phyloP scores from a whole-genome alignment of 2,888 invertebrate species.

The Meta bourneti region DNA sequence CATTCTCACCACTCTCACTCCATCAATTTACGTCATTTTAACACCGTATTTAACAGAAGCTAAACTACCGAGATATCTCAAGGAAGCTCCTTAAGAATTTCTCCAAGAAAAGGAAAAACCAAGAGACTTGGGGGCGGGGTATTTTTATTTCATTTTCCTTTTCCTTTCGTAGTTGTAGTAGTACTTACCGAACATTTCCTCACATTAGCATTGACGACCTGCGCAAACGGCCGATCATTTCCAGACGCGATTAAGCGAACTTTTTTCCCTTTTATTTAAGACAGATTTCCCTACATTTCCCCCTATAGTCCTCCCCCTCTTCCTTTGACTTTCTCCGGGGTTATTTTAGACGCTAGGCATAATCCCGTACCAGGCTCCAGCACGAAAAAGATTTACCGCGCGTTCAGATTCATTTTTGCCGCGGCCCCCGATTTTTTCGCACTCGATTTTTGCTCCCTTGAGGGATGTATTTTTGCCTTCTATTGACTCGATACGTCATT shows the following conservation, averaged over 20 bases:
- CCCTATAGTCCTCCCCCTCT: neutral
- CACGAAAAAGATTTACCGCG: constrained; percentile 53
- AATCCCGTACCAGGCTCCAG: constrained; percentile 24
- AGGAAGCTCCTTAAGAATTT: neutral
- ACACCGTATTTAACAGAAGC: neutral
- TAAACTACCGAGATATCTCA: neutral
- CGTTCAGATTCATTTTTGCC: neutral
- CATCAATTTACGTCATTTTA: neutral
- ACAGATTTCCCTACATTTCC: neutral
- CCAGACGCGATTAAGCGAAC: constrained; percentile 61
- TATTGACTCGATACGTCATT: constrained; percentile 9
- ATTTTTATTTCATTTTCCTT: neutral
- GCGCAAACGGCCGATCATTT: constrained; percentile 65
- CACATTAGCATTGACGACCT: constrained; percentile 65
- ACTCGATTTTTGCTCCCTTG: constrained; percentile 1
- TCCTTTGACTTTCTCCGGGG: constrained; percentile 20
- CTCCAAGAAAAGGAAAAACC: neutral
- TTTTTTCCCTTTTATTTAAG: constrained; percentile 25
- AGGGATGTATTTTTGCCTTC: constrained; percentile 30
- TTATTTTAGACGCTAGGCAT: constrained; percentile 29
- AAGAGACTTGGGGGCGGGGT: neutral
- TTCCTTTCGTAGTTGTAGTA: neutral
- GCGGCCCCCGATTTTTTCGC: too few species aligned
- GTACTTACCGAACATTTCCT: constrained; percentile 56
- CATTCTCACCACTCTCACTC: too few species aligned